A percentile compares a stretch with the other conserved stretches of the same genome.
Conservation (phyloP, 2,888 invertebrate genomes). For the Xylota segnis region DNA sequence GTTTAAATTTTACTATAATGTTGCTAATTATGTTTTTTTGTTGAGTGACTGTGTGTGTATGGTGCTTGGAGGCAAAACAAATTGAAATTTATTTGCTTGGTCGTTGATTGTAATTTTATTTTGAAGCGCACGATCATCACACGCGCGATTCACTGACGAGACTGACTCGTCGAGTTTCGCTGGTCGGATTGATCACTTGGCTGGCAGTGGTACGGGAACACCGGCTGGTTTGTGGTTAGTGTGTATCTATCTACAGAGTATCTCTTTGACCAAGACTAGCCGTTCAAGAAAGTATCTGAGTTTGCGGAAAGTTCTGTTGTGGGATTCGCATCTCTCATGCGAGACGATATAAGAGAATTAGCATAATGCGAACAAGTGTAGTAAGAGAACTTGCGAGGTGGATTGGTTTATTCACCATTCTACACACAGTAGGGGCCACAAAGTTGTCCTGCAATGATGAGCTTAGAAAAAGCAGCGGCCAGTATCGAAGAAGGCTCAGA, state of each 20-base stretch:
- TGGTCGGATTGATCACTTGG: constrained; percentile 58
- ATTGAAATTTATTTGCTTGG: constrained; percentile 60
- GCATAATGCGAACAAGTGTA: constrained; percentile 44
- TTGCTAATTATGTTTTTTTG: constrained; percentile 64
- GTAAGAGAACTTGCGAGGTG: constrained; percentile 45
- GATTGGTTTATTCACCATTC: constrained; percentile 11
- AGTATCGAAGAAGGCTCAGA: too few relatives aligned
- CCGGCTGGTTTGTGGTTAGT: constrained; percentile 20
- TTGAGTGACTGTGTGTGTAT: constrained; percentile 57
- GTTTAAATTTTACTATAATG: constrained; percentile 62
- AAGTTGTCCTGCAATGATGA: not conserved
- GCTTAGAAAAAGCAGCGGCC: not conserved
- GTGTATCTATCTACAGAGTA: constrained; percentile 53
- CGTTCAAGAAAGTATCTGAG: constrained; percentile 58
- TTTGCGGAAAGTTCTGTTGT: constrained; percentile 33
- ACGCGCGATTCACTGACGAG: constrained; percentile 82
- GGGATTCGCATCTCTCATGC: constrained; percentile 37
- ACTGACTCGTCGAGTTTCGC: constrained; percentile 76
- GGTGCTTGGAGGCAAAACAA: constrained; percentile 40
- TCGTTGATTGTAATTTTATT: constrained; percentile 32
- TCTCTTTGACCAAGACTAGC: constrained; percentile 60
- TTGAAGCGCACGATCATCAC: constrained; percentile 79
- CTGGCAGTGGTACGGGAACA: constrained; percentile 21
- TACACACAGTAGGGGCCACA: constrained; percentile 36
- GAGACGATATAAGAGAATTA: constrained; percentile 45